Conservation (phyloP, 2,113 vertebrate genomes). For the Microtus ochrogaster region DNA sequence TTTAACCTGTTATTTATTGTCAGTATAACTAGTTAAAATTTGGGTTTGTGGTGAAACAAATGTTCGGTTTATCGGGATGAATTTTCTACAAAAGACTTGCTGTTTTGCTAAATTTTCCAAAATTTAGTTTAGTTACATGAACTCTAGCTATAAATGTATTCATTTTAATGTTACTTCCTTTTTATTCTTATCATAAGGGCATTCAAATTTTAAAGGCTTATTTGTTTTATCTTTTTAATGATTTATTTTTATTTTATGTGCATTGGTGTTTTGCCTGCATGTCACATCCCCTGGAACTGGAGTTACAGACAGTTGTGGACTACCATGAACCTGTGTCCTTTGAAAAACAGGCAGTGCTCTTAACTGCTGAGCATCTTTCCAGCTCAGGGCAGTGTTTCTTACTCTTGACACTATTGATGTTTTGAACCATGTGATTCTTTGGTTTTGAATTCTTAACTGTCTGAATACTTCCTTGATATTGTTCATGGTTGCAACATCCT, state of each 20-base stretch:
- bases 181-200: not conserved
- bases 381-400: not conserved
- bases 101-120: slow-evolving; percentile 1
- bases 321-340: not conserved
- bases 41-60: slow-evolving; percentile 11
- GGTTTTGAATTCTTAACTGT: not conserved
- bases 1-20: not conserved
- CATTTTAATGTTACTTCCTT: slow-evolving; percentile 18
- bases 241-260: not conserved
- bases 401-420: not conserved
- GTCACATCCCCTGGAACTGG: not conserved
- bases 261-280: not conserved
- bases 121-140: slow-evolving; percentile 35
- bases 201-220: not conserved
- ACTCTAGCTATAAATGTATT: not conserved
- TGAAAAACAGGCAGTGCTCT: not conserved
- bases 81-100: not conserved
- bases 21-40: slow-evolving; percentile 23
- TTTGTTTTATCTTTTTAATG: not conserved
- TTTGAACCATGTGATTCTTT: not conserved
- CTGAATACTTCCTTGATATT: not conserved
- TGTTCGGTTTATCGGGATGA: not conserved
- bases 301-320: not conserved
- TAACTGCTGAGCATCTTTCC: not conserved
- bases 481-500: not conserved